Evolutionary conservation across 1,140 invertebrate species (phyloP), one percentile per base, ranked within the genome.

Genomic region (Drusus annulatus): DNA sequence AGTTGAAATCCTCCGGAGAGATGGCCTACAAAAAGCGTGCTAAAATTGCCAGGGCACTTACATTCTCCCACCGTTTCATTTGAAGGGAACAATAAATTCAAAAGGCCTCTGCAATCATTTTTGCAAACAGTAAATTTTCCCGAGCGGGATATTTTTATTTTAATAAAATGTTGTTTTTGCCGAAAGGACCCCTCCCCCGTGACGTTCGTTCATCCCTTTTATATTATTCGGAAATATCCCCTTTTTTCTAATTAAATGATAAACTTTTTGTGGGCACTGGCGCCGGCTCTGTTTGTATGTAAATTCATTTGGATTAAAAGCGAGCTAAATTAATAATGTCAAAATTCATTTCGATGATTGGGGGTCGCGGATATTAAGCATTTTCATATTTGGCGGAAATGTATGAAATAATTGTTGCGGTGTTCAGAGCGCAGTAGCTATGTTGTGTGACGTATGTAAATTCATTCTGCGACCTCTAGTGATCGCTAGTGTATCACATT

Each of bases 201-300:
- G 31, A 25, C 68, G n/a, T 19, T 71, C 68, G 17, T n/a, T 23
- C 68, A 45, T 45, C 36, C 36, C 36, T 45, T 45, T 17, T 71
- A 45, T 71, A 25, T 51, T 50, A 71, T 50, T 50, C 45, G 17
- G 28, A 45, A 71, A 51, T 19, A 71, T 51, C 68, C 45, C 45
- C 36, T 45, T 50, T 71, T 65, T 65, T 71, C n/a, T 71, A 71
- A 71, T 71, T 71, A 71, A 71, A 71, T 51, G 68, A 71, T 71
- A 71, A 71, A 71, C 62, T 65, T 65, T 63, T 5, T 65, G 28
- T 16, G 17, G 23, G 17, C 62, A 21, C 8, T 10, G n/a, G 15
- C 62, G 6, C 10, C 25, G 8, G 62, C 62, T 28, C 10, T 15
- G 62, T 65, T 65, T 65, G 21, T 31, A 65, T 65, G 62, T 28